Base-by-base conservation (phyloP, 1,140 invertebrate species). In the Papilio helenus region DNA sequence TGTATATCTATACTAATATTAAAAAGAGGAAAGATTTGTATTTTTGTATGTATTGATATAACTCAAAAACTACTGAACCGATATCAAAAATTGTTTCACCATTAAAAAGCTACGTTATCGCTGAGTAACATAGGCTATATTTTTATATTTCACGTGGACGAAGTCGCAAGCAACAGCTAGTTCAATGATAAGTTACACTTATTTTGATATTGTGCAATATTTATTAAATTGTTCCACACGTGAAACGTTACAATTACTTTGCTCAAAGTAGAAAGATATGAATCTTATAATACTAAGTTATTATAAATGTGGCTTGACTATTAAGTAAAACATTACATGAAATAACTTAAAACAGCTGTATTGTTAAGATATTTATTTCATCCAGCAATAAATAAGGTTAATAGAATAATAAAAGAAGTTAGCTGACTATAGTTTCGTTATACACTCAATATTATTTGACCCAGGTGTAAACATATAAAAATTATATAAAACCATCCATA, bases 221-320 rank as follows among this genome's bases (percentile, higher is more conserved):
- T 55, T n/a, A 55, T n/a, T 55, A 8, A 18, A 49, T 49, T 49
- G 46, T 49, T 49, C 5, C 51, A 58, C 20, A 58, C n/a, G 51
- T 58, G 51, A 49, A 49, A 49, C 51, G 23, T 10, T 26, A 26
- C 12, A 26, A 61, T 61, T 26, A 61, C n/a, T 61, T 61, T 26
- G 58, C 58, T 61, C 34, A 61, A 20, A 61, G 23, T 65, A 65
- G 2, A 3, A 51, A 51, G 72, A 74, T 74, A 74, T 74, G 14
- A 23, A 74, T 74, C 72, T 26, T 49, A 26, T 74, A 74, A 74
- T 74, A 74, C 72, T 23, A 74, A 51, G 72, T 23, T 51, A 74
- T 74, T 16, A 74, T 65, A 65, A 61, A 65, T 26, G 8, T 34
- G 2, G 12, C 61, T 29, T 65, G 12, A 34, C 23, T 65, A 29